A percentile compares a stretch with the other conserved stretches of the same genome.
These are phyloP conservation scores for Heliconius nattereri DNA, from an alignment of 1,140 invertebrate genomes.

Conservation along the genomic window DNA sequence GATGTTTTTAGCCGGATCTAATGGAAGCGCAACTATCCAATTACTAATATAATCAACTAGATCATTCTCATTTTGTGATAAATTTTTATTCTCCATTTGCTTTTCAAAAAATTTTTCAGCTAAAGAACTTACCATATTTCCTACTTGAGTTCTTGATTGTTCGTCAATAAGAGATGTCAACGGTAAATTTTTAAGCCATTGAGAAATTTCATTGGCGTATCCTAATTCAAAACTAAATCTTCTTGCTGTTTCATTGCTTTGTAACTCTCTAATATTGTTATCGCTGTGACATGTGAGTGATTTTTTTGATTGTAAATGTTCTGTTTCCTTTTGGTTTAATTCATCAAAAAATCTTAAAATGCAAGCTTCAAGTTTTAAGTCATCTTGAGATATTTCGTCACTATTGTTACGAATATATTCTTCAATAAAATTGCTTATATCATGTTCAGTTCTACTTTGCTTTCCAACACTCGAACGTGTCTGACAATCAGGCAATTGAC, in stretches of 20 bases:
- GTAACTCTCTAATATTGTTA: not conserved
- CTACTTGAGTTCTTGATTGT: slow-evolving; percentile 30
- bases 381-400: slow-evolving; percentile 45
- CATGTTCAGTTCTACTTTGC: not conserved
- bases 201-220: slow-evolving; percentile 51
- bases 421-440: slow-evolving; percentile 46
- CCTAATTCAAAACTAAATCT: slow-evolving; percentile 42
- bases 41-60: slow-evolving; percentile 41
- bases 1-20: slow-evolving; percentile 48
- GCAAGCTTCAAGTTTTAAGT: slow-evolving; percentile 48
- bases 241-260: slow-evolving; percentile 39
- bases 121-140: slow-evolving; percentile 48
- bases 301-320: slow-evolving; percentile 1
- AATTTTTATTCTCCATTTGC: slow-evolving; percentile 24
- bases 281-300: not conserved
- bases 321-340: slow-evolving; percentile 37
- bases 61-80: slow-evolving; percentile 26
- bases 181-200: slow-evolving; percentile 55
- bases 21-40: slow-evolving; percentile 49
- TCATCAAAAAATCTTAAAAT: slow-evolving; percentile 45
- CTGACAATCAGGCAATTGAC: not conserved
- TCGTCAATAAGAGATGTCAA: slow-evolving; percentile 36
- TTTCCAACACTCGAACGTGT: not conserved
- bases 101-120: slow-evolving; percentile 43
- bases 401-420: slow-evolving; percentile 43